Conservation (phyloP, 1,140 invertebrate species). For the Calliphora vicina region DNA sequence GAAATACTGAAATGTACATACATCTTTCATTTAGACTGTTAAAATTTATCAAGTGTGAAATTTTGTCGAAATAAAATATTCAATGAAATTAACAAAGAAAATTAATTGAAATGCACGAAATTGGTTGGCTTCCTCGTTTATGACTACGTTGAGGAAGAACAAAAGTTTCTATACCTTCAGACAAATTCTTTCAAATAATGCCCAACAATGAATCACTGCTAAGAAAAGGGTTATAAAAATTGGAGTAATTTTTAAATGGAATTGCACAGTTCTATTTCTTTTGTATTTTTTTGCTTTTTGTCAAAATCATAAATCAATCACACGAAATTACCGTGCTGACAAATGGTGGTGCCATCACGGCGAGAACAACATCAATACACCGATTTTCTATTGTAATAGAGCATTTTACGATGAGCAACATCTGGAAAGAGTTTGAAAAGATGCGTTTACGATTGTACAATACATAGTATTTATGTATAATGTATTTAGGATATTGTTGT, state of each 20-base stretch:
- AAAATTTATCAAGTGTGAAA: neutral
- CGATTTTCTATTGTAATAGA: neutral
- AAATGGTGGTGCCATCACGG: neutral
- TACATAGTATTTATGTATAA: too few species aligned
- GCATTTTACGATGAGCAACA: neutral
- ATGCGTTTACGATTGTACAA: too few species aligned
- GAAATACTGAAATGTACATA: neutral
- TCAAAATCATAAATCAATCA: neutral
- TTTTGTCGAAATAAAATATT: neutral
- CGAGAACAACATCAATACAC: neutral
- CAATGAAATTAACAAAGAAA: neutral
- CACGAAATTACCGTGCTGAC: neutral
- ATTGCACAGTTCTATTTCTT: neutral
- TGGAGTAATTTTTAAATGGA: neutral
- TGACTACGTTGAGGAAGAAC: neutral
- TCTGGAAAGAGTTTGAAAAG: too few species aligned
- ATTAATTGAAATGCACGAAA: neutral
- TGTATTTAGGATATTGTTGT: too few species aligned
- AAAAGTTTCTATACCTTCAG: neutral
- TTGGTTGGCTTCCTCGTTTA: neutral
- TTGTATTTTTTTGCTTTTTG: neutral
- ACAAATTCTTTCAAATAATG: too few species aligned
- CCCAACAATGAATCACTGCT: too few species aligned
- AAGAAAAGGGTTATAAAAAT: neutral
- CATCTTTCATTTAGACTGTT: neutral